Percentiles rank a stretch among this genome's conserved stretches.
Evolutionary conservation across 2,113 vertebrate species (phyloP).

Genomic region (Argyrosomus japonicus): DNA sequence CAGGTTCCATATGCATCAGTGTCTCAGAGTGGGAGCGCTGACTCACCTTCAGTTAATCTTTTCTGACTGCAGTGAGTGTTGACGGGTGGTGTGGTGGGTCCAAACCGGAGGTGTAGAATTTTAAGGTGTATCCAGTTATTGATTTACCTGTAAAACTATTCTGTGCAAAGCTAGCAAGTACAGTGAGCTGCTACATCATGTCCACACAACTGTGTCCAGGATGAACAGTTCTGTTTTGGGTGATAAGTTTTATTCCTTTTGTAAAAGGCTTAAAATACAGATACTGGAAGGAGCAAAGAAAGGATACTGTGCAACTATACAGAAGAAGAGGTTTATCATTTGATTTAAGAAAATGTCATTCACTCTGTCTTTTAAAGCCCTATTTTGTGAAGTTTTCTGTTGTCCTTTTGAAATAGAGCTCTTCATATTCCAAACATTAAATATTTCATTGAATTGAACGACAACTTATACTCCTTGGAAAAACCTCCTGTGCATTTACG

Average conservation of each 20-base stretch:
- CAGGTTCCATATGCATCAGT: constrained; percentile 67
- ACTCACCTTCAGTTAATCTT: constrained; percentile 67
- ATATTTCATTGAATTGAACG: not conserved
- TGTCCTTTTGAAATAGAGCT: not conserved
- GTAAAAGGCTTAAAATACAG: not conserved
- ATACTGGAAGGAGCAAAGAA: too few relatives aligned
- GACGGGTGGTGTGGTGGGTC: constrained; percentile 39
- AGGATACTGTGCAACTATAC: too few relatives aligned
- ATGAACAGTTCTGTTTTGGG: not conserved
- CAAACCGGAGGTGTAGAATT: constrained; percentile 56
- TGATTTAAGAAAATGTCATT: not conserved
- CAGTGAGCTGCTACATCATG: constrained; percentile 14
- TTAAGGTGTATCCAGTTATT: constrained; percentile 56
- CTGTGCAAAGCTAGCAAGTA: constrained; percentile 22
- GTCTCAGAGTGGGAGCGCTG: constrained; percentile 58
- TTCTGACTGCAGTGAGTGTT: constrained; percentile 55
- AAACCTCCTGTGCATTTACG: not conserved
- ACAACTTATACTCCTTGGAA: not conserved
- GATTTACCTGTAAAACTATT: constrained; percentile 47
- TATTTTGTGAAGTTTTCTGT: not conserved
- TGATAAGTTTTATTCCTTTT: constrained; percentile 17
- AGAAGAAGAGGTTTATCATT: not conserved
- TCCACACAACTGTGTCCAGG: constrained; percentile 5
- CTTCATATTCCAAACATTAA: not conserved
- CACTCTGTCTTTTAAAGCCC: not conserved